These are phyloP conservation scores for Plagiodera versicolora DNA, from an alignment of 2,888 invertebrate genomes.

Conservation along the genomic window DNA sequence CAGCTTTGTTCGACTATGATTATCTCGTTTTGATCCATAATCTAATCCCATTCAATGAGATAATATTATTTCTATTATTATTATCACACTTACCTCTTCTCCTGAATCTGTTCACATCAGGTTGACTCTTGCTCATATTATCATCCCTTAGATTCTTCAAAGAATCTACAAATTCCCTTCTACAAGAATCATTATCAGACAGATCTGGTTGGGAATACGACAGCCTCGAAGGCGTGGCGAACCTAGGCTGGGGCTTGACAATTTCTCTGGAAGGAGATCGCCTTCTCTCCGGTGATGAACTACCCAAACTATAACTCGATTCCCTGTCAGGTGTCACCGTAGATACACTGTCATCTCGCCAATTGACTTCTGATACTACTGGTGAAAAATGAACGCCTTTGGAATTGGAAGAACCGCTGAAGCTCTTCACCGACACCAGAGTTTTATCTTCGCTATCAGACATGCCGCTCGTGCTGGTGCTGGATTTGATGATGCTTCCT, in stretches of 20 bases:
- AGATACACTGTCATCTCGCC: slow-evolving; percentile 64
- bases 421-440: slow-evolving; percentile 43
- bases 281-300: slow-evolving; percentile 46
- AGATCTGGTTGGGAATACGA: slow-evolving; percentile 49
- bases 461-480: slow-evolving; percentile 51
- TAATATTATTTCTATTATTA: no score
- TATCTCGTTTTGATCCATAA: no score
- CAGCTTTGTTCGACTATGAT: no score
- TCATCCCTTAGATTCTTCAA: slow-evolving; percentile 35
- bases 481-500: slow-evolving; percentile 51
- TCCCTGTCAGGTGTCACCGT: slow-evolving; percentile 47
- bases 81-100: slow-evolving; percentile 41
- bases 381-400: slow-evolving; percentile 77
- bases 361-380: slow-evolving; percentile 77
- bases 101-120: slow-evolving; percentile 36
- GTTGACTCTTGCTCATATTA: slow-evolving; percentile 41
- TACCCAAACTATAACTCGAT: slow-evolving; percentile 48
- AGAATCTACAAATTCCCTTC: slow-evolving; percentile 37
- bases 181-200: slow-evolving; percentile 35
- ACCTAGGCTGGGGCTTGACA: slow-evolving; percentile 34
- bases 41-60: no score
- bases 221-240: slow-evolving; percentile 32
- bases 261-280: slow-evolving; percentile 32
- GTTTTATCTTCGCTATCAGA: slow-evolving; percentile 49
- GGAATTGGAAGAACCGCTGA: slow-evolving; percentile 40